These are phyloP conservation scores for Erebia ligea DNA, from an alignment of 2,888 invertebrate genomes.

Conservation along the genomic window DNA sequence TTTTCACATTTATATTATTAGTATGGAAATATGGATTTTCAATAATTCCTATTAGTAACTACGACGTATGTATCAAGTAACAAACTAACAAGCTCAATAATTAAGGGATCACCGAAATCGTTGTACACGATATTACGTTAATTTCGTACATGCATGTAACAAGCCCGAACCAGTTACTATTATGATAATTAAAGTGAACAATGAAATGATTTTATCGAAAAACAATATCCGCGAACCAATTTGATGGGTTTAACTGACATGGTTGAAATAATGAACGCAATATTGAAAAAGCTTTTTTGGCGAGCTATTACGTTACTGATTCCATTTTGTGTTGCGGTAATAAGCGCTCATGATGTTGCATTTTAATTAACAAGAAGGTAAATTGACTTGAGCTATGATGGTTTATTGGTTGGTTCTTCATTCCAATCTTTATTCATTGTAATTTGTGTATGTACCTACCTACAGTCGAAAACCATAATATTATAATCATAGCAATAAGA, in stretches of 20 bases:
- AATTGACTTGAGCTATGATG: constrained; percentile 1
- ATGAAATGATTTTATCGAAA: constrained; percentile 53
- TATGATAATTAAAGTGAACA: constrained; percentile 57
- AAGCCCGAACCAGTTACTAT: constrained; percentile 43
- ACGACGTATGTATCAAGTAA: not conserved
- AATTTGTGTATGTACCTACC: no score
- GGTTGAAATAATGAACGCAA: constrained; percentile 34
- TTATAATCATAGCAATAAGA: no score
- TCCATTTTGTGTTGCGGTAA: constrained; percentile 14
- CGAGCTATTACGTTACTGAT: constrained; percentile 6
- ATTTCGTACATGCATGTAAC: constrained; percentile 40
- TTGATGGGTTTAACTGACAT: constrained; percentile 38
- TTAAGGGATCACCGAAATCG: constrained; percentile 18
- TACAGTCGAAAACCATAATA: no score
- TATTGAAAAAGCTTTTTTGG: constrained; percentile 38
- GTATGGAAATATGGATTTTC: no score
- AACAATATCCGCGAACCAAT: constrained; percentile 46
- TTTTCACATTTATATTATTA: no score
- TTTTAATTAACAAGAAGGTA: constrained; percentile 19
- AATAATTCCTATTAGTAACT: no score
- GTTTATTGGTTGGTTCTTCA: constrained; percentile 2
- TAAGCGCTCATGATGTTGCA: constrained; percentile 15
- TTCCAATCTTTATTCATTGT: no score
- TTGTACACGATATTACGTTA: constrained; percentile 35
- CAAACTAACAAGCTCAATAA: constrained; percentile 12